phyloP scores from a whole-genome alignment of 2,113 vertebrate species.

The Platysternon megacephalum region DNA sequence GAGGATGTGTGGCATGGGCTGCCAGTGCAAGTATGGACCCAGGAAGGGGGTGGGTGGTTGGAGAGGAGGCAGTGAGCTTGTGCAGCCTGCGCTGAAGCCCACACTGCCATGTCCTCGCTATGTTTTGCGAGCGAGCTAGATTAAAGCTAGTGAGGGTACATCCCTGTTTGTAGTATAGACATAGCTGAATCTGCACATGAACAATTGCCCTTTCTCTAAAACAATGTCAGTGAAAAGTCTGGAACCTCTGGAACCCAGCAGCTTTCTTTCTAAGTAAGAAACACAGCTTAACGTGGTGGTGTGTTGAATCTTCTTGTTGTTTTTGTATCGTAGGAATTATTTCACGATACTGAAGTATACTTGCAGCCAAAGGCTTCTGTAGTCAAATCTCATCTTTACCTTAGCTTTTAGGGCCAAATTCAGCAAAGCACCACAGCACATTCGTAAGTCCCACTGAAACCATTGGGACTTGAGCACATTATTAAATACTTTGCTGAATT shows the following conservation, averaged over 20 bases:
- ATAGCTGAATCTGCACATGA: conserved; percentile 5
- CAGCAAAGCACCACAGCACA: neutral
- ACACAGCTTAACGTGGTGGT: neutral
- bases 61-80: neutral
- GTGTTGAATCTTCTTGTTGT: neutral
- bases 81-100: neutral
- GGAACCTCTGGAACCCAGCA: neutral
- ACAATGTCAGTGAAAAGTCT: neutral
- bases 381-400: neutral
- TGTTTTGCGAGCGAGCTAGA: neutral
- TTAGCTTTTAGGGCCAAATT: neutral
- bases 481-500: neutral
- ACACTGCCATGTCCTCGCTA: neutral
- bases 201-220: neutral
- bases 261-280: conserved; percentile 11
- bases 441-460: neutral
- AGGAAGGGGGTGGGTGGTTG: neutral
- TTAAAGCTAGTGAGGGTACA: neutral
- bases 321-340: neutral
- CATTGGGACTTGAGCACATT: neutral
- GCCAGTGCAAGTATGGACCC: neutral
- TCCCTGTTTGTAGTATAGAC: neutral
- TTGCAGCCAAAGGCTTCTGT: neutral
- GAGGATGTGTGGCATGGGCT: neutral
- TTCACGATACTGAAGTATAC: neutral